Evolutionary conservation across 2,113 vertebrate genomes (phyloP).

Genomic region (Nycticorax nycticorax): DNA sequence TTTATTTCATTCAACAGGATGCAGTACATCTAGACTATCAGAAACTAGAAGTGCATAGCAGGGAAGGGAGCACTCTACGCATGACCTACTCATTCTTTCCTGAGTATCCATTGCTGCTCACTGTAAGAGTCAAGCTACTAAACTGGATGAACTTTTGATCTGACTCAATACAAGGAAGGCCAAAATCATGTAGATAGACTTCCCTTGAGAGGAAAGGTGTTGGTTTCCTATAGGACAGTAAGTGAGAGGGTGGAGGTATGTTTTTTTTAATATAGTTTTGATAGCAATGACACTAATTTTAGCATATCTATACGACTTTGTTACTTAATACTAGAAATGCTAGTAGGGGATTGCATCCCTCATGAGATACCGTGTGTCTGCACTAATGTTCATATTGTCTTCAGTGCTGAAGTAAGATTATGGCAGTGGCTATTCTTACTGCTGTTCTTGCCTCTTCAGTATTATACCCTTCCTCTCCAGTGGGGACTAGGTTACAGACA

Average conservation of each 20-base stretch:
- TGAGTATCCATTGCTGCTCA: neutral
- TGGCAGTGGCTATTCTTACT: neutral
- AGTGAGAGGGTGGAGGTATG: neutral
- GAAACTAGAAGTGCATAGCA: neutral
- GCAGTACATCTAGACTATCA: neutral
- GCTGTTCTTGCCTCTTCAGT: neutral
- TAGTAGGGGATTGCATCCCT: neutral
- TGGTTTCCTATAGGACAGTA: constrained; percentile 37
- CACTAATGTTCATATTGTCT: no score
- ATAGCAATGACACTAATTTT: neutral
- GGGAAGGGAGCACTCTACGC: neutral
- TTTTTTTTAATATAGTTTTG: neutral
- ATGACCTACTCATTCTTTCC: neutral
- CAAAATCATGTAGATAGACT: neutral
- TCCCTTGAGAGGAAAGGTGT: constrained; percentile 28
- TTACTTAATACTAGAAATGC: neutral
- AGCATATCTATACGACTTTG: neutral
- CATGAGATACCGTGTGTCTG: neutral
- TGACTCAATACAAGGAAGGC: neutral
- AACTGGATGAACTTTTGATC: neutral
- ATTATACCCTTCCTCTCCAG: neutral
- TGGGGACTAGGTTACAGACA: neutral
- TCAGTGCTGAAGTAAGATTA: neutral
- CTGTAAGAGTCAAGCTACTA: neutral
- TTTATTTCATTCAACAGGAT: neutral